phyloP scores from a whole-genome alignment of 1,140 invertebrate genomes.

The Carposina sasakii region DNA sequence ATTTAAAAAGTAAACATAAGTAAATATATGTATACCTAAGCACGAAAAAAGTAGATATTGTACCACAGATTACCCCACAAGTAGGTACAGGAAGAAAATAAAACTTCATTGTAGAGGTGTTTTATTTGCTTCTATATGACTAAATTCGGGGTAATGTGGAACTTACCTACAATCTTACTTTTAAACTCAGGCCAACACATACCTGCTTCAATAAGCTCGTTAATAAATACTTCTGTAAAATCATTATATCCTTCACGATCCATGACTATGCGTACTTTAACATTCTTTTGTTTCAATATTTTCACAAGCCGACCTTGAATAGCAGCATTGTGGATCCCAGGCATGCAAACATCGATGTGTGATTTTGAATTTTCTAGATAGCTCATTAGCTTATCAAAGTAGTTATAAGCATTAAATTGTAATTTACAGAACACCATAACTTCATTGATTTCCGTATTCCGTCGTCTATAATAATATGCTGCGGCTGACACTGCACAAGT shows the following conservation, averaged over 20 bases:
- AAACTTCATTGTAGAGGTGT: no score
- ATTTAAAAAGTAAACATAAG: no score
- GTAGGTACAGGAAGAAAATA: no score
- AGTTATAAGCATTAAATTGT: slow-evolving; percentile 58
- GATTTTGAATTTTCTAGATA: slow-evolving; percentile 52
- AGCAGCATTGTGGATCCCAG: slow-evolving; percentile 59
- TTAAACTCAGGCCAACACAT: no score
- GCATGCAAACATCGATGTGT: slow-evolving; percentile 59
- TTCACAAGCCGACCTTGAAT: slow-evolving; percentile 54
- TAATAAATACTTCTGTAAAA: slow-evolving; percentile 53
- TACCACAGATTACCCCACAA: no score
- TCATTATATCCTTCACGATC: slow-evolving; percentile 53
- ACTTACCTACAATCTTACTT: no score
- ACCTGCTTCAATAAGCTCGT: slow-evolving; percentile 58
- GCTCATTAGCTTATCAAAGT: slow-evolving; percentile 61
- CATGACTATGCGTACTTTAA: slow-evolving; percentile 53
- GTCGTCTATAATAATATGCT: slow-evolving; percentile 56
- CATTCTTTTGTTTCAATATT: slow-evolving; percentile 48
- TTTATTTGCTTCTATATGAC: no score
- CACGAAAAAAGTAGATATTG: no score
- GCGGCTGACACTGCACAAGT: slow-evolving; percentile 58
- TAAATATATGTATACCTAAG: no score
- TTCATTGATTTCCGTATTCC: slow-evolving; percentile 56
- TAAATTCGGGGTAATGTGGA: no score
- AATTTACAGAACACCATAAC: slow-evolving; percentile 67